Evolutionary conservation across 2,888 invertebrate genomes (phyloP).

Genomic region (Drosophila tanythrix): DNA sequence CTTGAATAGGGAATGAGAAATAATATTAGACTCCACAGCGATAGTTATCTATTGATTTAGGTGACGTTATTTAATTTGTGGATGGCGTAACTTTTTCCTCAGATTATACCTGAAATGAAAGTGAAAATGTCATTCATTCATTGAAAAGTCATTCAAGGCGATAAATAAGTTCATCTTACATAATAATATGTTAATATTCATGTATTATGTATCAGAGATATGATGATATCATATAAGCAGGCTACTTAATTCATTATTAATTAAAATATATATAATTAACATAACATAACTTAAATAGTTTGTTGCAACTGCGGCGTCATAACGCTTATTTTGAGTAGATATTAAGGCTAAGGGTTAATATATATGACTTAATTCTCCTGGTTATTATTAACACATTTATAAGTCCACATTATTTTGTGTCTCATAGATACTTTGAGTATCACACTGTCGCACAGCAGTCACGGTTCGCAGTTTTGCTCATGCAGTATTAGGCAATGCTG

Average conservation of each 20-base stretch:
- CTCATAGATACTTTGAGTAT: neutral
- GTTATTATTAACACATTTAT: neutral
- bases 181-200: neutral
- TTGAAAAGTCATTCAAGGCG: neutral
- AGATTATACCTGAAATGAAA: neutral
- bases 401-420: neutral
- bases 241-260: too few species aligned
- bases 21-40: neutral
- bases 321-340: neutral
- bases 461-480: slow-evolving; percentile 10
- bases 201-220: too few species aligned
- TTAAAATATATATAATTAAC: neutral
- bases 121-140: neutral
- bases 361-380: neutral
- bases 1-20: neutral
- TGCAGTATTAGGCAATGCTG: slow-evolving; percentile 22
- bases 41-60: neutral
- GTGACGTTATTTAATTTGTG: neutral
- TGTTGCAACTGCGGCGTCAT: neutral
- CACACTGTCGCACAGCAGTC: slow-evolving; percentile 13
- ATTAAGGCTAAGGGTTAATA: neutral
- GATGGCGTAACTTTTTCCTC: too few species aligned
- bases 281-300: neutral
- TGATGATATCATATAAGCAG: too few species aligned
- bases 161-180: neutral